phyloP scores from a whole-genome alignment of 2,888 invertebrate species.

The Lumbricus terrestris region DNA sequence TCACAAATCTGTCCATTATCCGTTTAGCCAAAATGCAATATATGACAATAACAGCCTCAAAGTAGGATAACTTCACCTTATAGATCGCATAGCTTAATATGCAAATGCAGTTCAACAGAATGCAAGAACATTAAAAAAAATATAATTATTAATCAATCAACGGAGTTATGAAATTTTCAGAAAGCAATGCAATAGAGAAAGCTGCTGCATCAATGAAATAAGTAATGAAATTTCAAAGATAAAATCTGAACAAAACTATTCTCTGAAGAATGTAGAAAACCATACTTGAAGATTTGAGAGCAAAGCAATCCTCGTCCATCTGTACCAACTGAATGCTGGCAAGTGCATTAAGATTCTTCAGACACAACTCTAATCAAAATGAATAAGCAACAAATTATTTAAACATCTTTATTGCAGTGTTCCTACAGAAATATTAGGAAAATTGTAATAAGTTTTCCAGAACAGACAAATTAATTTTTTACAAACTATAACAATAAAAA shows the following conservation, averaged over 20 bases:
- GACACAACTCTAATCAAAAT: constrained; percentile 67
- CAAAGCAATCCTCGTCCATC: constrained; percentile 63
- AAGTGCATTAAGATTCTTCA: constrained; percentile 71
- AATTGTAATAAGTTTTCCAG: background rate
- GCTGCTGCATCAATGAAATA: background rate
- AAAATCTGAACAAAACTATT: background rate
- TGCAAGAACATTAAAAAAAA: background rate
- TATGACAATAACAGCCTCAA: background rate
- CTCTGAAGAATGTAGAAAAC: background rate
- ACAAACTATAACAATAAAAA: background rate
- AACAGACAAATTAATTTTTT: background rate
- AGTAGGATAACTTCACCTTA: background rate
- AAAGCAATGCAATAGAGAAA: background rate
- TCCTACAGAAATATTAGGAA: background rate
- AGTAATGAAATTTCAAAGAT: background rate
- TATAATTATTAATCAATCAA: background rate
- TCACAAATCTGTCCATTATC: background rate
- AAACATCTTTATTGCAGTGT: background rate
- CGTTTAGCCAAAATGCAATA: background rate
- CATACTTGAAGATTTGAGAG: constrained; percentile 62
- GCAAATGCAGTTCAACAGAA: background rate
- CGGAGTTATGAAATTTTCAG: background rate
- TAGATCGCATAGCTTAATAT: background rate
- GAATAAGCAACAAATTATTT: background rate
- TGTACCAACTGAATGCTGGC: constrained; percentile 68